A percentile compares a stretch with the other conserved stretches of the same genome.
Evolutionary conservation across 2,113 vertebrate genomes (phyloP).

Genomic region (Verasper variegatus): DNA sequence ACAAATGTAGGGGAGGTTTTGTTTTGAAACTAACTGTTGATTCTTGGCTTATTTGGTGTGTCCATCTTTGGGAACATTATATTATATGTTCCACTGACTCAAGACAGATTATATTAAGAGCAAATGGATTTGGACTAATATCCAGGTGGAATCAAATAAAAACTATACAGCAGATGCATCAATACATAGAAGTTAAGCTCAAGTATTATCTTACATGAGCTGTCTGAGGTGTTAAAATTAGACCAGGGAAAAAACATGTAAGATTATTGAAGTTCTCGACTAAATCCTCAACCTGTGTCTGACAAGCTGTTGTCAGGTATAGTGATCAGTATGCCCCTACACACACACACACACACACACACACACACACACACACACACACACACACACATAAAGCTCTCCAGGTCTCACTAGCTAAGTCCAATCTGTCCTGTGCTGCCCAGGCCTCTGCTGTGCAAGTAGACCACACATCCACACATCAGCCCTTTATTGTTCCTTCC

Average conservation of each 20-base stretch:
- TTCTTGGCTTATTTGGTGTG: background rate
- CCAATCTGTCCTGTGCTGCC: slow-evolving; percentile 56
- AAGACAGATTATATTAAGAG: background rate
- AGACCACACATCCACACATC: slow-evolving; percentile 81
- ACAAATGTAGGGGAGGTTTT: background rate
- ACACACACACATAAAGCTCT: slow-evolving; percentile 25
- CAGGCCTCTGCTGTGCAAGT: slow-evolving; percentile 57
- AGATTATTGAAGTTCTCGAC: slow-evolving; percentile 14
- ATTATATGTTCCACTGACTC: background rate
- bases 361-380: slow-evolving; percentile 18
- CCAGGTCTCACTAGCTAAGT: slow-evolving; percentile 50
- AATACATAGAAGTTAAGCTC: background rate
- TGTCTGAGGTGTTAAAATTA: slow-evolving; percentile 47
- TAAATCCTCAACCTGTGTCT: slow-evolving; percentile 30
- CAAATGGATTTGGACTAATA: background rate
- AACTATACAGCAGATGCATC: slow-evolving; percentile 5
- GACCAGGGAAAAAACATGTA: slow-evolving; percentile 15
- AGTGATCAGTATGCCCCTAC: slow-evolving; percentile 5
- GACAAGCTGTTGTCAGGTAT: slow-evolving; percentile 50
- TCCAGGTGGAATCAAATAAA: background rate
- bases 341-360: background rate
- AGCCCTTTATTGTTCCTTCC: slow-evolving; percentile 83
- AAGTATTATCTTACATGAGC: slow-evolving; percentile 14
- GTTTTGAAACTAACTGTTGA: background rate
- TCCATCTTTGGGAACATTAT: background rate